Conservation (phyloP, 2,797 vertebrate species). For the Eleutherodactylus coqui region DNA sequence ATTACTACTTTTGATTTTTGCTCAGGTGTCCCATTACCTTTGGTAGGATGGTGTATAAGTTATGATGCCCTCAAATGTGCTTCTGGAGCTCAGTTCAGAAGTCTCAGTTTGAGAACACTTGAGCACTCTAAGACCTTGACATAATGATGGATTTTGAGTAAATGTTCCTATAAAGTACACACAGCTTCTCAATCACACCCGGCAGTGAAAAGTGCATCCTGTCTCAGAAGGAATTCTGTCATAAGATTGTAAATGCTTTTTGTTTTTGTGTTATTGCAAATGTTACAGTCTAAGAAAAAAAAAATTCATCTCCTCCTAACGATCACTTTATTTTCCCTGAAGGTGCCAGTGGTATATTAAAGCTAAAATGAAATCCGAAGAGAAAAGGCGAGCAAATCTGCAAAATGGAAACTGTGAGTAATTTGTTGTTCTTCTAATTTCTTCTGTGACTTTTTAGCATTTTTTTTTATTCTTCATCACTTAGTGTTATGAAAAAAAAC, state of each 20-base stretch:
- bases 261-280: neutral
- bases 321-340: conserved; percentile 49
- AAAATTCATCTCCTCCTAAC: conserved; percentile 6
- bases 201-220: neutral
- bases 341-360: conserved; percentile 99
- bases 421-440: conserved; percentile 15
- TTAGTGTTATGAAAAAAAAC: neutral
- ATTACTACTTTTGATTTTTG: too few relatives aligned
- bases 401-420: conserved; percentile 89
- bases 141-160: neutral
- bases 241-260: neutral
- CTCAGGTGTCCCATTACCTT: too few relatives aligned
- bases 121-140: neutral
- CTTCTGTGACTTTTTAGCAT: conserved; percentile 6
- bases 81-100: neutral
- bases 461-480: neutral
- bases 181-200: neutral
- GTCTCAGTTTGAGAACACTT: neutral
- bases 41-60: too few relatives aligned
- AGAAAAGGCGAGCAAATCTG: conserved; percentile 90
- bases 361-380: conserved; percentile 97
- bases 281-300: conserved; percentile 12
- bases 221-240: neutral
- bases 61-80: neutral
- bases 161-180: neutral